These are phyloP conservation scores for Serinus canaria DNA, from an alignment of 2,113 vertebrate species.

Conservation along the genomic window DNA sequence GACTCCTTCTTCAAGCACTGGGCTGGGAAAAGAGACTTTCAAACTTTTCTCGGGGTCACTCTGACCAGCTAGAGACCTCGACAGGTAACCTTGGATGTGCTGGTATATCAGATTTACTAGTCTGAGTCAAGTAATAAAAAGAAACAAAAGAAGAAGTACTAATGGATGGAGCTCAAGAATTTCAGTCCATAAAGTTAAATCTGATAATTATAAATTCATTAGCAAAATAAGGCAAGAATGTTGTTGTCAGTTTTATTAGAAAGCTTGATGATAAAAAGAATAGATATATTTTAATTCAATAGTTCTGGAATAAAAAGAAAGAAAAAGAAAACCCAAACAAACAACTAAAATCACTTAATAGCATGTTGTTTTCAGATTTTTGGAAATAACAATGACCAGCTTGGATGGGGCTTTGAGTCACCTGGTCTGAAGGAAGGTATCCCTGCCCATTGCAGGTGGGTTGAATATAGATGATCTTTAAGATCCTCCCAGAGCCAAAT, in stretches of 20 bases:
- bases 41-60: too few species aligned
- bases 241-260: background rate
- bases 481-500: background rate
- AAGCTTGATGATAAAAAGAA: background rate
- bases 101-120: background rate
- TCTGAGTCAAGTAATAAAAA: background rate
- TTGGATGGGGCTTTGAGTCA: background rate
- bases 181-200: background rate
- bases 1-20: too few species aligned
- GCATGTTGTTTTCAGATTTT: background rate
- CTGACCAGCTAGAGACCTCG: too few species aligned
- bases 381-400: background rate
- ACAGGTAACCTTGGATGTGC: background rate
- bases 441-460: accelerated
- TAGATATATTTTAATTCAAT: background rate
- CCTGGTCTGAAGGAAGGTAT: background rate
- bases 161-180: background rate
- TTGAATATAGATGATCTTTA: background rate
- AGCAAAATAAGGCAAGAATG: background rate
- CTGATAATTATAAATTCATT: background rate
- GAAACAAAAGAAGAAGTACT: background rate
- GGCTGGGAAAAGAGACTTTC: too few species aligned
- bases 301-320: background rate
- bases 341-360: background rate
- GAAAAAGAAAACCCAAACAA: background rate